A percentile compares a stretch with the other conserved stretches of the same genome.
These are phyloP conservation scores for Hartigia nigra DNA, from an alignment of 2,888 invertebrate species.

Conservation along the genomic window DNA sequence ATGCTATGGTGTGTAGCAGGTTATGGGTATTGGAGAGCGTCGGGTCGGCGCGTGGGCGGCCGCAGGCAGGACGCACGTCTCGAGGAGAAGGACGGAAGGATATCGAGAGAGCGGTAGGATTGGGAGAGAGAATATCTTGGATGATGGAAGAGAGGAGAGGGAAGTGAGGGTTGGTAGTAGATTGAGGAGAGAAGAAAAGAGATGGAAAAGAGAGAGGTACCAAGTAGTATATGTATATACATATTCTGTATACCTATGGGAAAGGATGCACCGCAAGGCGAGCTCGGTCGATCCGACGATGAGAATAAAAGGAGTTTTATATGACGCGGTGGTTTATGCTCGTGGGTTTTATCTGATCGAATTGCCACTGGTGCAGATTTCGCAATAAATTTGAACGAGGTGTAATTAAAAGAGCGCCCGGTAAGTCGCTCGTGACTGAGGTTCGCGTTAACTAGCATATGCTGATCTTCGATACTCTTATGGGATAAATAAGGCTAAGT, in stretches of 20 bases:
- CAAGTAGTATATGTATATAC: neutral
- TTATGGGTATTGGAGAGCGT: conserved; percentile 52
- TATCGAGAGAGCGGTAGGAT: conserved; percentile 29
- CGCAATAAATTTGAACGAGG: conserved; percentile 58
- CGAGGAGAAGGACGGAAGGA: conserved; percentile 42
- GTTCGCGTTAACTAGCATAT: neutral
- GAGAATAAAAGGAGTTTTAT: conserved; percentile 57
- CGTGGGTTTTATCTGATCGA: conserved; percentile 62
- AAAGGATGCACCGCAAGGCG: conserved; percentile 36
- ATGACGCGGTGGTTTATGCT: conserved; percentile 61
- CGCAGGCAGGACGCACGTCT: conserved; percentile 65
- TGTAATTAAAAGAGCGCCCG: conserved; percentile 56
- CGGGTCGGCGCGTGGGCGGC: conserved; percentile 66
- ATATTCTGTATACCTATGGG: conserved; percentile 35
- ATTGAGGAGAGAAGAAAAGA: conserved; percentile 20
- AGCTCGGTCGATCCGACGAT: conserved; percentile 9
- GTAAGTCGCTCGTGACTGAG: neutral
- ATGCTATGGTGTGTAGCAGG: conserved; percentile 37
- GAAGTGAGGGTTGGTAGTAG: conserved; percentile 21
- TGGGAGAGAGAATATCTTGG: conserved; percentile 22
- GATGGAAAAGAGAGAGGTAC: conserved; percentile 21
- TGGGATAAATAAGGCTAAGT: neutral
- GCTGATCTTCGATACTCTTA: neutral
- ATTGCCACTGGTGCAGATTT: conserved; percentile 63
- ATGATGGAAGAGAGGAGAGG: conserved; percentile 25